A percentile compares a stretch with the other conserved stretches of the same genome.
phyloP scores from a whole-genome alignment of 1,140 invertebrate genomes.

The Metaphire vulgaris region DNA sequence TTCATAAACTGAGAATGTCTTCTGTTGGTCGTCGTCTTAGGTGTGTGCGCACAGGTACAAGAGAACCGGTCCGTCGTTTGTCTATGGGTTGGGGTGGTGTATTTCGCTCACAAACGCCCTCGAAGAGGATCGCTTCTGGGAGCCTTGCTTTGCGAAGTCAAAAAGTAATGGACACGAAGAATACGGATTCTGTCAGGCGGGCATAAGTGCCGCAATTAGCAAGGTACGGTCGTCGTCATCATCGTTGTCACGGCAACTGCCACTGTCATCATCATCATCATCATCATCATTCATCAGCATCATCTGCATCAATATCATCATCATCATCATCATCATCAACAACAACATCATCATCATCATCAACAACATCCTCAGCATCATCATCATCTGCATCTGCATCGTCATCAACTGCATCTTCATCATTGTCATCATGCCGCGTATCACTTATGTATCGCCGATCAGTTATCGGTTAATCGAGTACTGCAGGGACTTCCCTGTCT shows the following conservation, averaged over 20 bases:
- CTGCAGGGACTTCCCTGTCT: no score
- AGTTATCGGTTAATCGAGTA: no score
- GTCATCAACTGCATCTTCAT: no score
- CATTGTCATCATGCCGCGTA: conserved; percentile 32
- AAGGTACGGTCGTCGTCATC: conserved; percentile 32
- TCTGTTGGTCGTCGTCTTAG: no score
- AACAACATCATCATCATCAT: neutral
- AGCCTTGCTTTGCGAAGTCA: conserved; percentile 71
- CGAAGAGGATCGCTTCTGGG: conserved; percentile 63
- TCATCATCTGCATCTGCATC: neutral
- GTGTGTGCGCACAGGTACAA: conserved; percentile 84
- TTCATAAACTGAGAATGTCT: no score
- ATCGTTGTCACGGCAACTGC: neutral
- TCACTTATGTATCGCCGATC: no score
- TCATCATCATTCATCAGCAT: neutral
- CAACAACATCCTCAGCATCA: neutral
- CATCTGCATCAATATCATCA: neutral
- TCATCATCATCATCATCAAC: neutral
- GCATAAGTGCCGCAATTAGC: conserved; percentile 65
- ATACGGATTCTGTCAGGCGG: conserved; percentile 85
- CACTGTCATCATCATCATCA: neutral
- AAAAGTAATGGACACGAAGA: conserved; percentile 68
- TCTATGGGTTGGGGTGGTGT: conserved; percentile 80
- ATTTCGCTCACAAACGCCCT: conserved; percentile 73
- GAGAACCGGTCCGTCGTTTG: conserved; percentile 64